phyloP scores from a whole-genome alignment of 2,888 invertebrate species.

The Scrobipalpa costella region DNA sequence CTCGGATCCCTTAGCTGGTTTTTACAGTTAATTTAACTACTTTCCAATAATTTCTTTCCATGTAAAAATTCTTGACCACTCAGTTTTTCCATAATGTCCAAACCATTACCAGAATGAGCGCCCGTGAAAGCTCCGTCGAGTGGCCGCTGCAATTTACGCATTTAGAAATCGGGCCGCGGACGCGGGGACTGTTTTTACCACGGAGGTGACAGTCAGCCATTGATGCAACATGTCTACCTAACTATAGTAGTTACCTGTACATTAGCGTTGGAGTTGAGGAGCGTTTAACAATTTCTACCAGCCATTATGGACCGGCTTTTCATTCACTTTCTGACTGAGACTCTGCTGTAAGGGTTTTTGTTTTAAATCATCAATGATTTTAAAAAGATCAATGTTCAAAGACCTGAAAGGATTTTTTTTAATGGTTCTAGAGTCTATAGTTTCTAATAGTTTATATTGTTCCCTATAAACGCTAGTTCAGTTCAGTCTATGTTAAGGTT shows the following conservation, averaged over 20 bases:
- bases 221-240: neutral
- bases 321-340: neutral
- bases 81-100: too few species aligned
- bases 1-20: too few species aligned
- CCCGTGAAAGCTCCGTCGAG: conserved; percentile 16
- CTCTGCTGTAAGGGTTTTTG: neutral
- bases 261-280: neutral
- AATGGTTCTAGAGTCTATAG: too few species aligned
- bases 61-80: too few species aligned
- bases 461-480: too few species aligned
- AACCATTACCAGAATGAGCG: conserved; percentile 5
- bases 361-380: too few species aligned
- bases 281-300: neutral
- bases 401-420: too few species aligned
- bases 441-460: too few species aligned
- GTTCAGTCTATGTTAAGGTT: too few species aligned
- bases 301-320: neutral
- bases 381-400: too few species aligned
- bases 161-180: conserved; percentile 25
- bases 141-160: conserved; percentile 21
- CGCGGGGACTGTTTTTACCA: conserved; percentile 16
- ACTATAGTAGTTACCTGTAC: neutral
- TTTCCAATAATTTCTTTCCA: too few species aligned
- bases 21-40: too few species aligned
- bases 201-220: neutral